phyloP scores from a whole-genome alignment of 2,113 vertebrate genomes.

The Phalacrocorax brasilianus region DNA sequence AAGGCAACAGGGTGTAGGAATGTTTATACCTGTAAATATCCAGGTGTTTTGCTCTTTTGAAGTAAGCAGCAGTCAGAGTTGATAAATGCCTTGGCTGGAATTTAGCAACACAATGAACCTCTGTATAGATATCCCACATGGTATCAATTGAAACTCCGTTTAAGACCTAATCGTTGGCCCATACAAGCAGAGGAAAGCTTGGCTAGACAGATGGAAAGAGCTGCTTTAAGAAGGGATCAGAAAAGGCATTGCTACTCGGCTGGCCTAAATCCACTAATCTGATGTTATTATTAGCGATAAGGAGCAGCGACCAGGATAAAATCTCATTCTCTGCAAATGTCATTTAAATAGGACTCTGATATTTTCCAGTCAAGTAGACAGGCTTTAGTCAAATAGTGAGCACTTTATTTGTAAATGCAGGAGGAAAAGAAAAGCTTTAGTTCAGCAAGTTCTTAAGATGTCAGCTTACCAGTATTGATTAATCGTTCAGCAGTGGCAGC shows the following conservation, averaged over 20 bases:
- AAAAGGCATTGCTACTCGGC: constrained; percentile 71
- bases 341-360: constrained; percentile 80
- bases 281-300: constrained; percentile 82
- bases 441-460: constrained; percentile 76
- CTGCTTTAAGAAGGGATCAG: constrained; percentile 76
- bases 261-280: constrained; percentile 82
- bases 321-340: constrained; percentile 78
- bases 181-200: constrained; percentile 66
- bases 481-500: constrained; percentile 73
- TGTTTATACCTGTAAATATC: constrained; percentile 37
- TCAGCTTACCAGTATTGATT: constrained; percentile 78
- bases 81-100: constrained; percentile 66
- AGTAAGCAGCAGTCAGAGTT: constrained; percentile 58
- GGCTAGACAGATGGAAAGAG: constrained; percentile 76
- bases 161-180: constrained; percentile 71
- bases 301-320: constrained; percentile 76
- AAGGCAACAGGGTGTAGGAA: neutral
- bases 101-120: constrained; percentile 68
- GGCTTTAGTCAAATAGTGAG: constrained; percentile 77
- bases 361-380: constrained; percentile 76
- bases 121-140: constrained; percentile 70
- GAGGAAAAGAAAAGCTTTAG: constrained; percentile 70
- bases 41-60: constrained; percentile 39
- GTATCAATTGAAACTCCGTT: constrained; percentile 72
- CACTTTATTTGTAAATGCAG: constrained; percentile 78